Evolutionary conservation across 2,888 invertebrate species (phyloP).

Genomic region (Colostygia pectinataria): DNA sequence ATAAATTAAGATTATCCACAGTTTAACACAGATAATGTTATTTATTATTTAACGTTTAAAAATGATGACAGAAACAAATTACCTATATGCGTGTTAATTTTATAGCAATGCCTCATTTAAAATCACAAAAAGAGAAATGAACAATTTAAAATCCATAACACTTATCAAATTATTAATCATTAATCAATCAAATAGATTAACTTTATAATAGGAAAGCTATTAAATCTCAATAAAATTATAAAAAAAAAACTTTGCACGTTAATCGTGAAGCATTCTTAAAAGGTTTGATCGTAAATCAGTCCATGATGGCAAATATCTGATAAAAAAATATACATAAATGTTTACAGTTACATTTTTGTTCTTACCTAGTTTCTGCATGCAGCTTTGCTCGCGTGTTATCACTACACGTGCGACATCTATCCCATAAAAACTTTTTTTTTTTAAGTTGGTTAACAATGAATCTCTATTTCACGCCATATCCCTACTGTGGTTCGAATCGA

Average conservation of each 20-base stretch:
- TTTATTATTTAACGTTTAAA: too few species aligned
- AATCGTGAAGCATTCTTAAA: conserved; percentile 18
- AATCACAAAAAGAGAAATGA: conserved; percentile 18
- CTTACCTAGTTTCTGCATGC: too few species aligned
- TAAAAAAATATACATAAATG: conserved; percentile 9
- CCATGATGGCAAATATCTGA: conserved; percentile 29
- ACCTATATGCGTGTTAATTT: conserved; percentile 20
- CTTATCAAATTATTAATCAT: conserved; percentile 21
- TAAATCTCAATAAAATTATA: conserved; percentile 29
- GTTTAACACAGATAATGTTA: too few species aligned
- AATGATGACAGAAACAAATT: too few species aligned
- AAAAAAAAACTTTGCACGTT: conserved; percentile 15
- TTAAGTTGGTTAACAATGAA: too few species aligned
- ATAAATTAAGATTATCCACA: too few species aligned
- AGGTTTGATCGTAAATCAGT: conserved; percentile 26
- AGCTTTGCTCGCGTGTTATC: too few species aligned
- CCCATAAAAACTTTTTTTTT: too few species aligned
- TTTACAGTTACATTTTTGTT: conserved; percentile 16
- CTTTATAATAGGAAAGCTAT: conserved; percentile 24
- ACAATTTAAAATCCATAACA: conserved; percentile 22
- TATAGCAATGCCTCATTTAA: conserved; percentile 7
- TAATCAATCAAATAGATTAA: conserved; percentile 34
- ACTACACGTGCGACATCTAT: too few species aligned
- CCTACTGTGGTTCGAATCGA: too few species aligned
- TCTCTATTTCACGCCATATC: too few species aligned